Conservation (phyloP, 2,888 invertebrate species). For the Geophilus truncorum region DNA sequence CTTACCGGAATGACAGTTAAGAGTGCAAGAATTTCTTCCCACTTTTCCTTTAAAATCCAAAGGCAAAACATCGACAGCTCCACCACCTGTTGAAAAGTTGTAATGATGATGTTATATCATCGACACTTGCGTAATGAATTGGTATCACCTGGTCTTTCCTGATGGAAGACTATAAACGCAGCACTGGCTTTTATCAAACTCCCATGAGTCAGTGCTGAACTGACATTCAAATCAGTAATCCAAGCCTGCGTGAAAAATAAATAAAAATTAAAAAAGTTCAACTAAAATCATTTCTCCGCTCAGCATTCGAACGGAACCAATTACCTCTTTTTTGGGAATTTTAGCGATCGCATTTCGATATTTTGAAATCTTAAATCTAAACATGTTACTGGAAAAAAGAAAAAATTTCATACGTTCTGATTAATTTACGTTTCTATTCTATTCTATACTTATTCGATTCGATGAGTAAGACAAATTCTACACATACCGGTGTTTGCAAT, state of each 20-base stretch:
- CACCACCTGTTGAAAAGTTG: background rate
- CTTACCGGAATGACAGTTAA: background rate
- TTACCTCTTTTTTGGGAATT: background rate
- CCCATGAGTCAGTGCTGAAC: background rate
- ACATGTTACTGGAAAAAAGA: background rate
- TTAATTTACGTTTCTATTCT: background rate
- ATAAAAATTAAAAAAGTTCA: background rate
- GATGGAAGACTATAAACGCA: background rate
- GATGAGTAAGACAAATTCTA: background rate
- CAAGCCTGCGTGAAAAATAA: background rate
- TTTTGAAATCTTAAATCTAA: background rate
- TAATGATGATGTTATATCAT: background rate
- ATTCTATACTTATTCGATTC: background rate
- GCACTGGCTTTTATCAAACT: background rate
- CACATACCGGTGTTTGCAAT: background rate
- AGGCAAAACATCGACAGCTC: background rate
- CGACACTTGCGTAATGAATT: background rate
- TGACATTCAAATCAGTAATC: background rate
- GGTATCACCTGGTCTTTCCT: background rate
- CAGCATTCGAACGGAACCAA: background rate
- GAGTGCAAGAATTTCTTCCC: background rate
- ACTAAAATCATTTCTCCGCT: background rate
- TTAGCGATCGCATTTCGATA: background rate
- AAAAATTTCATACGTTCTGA: background rate
- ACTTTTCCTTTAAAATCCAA: background rate